Conservation (phyloP, 2,113 vertebrate genomes). For the Camarhynchus parvulus region DNA sequence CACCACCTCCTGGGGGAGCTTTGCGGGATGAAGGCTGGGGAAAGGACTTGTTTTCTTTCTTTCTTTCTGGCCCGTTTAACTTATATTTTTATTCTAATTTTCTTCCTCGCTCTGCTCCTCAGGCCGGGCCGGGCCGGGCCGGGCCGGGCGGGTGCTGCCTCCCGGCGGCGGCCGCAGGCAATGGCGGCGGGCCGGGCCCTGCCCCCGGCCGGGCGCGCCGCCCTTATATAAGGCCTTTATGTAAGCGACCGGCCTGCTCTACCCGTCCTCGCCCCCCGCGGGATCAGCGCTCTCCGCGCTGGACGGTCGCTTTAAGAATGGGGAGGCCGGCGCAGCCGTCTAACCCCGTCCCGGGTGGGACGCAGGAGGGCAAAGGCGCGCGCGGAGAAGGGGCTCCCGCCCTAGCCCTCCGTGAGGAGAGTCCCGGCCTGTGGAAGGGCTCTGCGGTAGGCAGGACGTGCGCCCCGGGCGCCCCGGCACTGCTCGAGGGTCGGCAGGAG, state of each 20-base stretch:
- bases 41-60: not conserved
- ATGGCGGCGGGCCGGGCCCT: not conserved
- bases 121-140: not conserved
- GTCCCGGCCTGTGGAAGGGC: fast-evolving
- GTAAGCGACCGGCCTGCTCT: not conserved
- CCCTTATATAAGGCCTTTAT: constrained; percentile 49
- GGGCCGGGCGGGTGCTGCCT: constrained; percentile 66
- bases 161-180: constrained; percentile 50
- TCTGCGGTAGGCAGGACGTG: not conserved
- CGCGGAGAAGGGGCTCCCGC: not conserved
- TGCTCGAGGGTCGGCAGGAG: not conserved
- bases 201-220: constrained; percentile 26
- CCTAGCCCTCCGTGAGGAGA: no score
- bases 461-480: fast-evolving
- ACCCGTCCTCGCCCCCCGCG: no score
- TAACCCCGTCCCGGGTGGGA: not conserved
- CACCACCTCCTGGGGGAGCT: not conserved
- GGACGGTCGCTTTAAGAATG: fast-evolving
- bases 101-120: not conserved
- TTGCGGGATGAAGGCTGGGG: not conserved
- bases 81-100: not conserved
- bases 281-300: not conserved
- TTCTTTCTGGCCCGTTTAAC: constrained; percentile 26
- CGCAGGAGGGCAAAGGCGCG: fast-evolving
- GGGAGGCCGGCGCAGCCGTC: not conserved